Conservation (phyloP, 2,888 invertebrate species). For the Cosmorhoe ocellata region DNA sequence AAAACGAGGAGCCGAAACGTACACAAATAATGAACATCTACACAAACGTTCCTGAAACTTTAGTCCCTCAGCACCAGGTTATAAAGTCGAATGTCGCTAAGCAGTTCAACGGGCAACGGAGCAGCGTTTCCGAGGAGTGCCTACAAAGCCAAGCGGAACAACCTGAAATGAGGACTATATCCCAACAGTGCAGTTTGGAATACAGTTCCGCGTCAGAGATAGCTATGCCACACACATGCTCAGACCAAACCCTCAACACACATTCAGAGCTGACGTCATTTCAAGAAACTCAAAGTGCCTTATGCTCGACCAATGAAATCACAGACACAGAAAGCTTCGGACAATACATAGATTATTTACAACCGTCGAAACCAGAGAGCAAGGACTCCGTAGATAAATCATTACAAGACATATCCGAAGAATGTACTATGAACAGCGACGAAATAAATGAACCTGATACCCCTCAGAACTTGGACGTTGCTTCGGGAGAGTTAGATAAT, state of each 20-base stretch:
- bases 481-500: slow-evolving; percentile 58
- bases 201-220: slow-evolving; percentile 84
- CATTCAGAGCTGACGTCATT: slow-evolving; percentile 75
- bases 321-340: slow-evolving; percentile 79
- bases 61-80: slow-evolving; percentile 83
- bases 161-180: slow-evolving; percentile 84
- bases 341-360: slow-evolving; percentile 74
- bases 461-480: slow-evolving; percentile 48
- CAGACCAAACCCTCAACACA: slow-evolving; percentile 76
- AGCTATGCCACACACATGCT: slow-evolving; percentile 77
- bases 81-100: slow-evolving; percentile 64
- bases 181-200: slow-evolving; percentile 87
- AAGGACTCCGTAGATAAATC: slow-evolving; percentile 68
- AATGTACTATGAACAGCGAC: slow-evolving; percentile 74
- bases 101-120: slow-evolving; percentile 59
- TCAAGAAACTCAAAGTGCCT: slow-evolving; percentile 75
- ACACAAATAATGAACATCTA: slow-evolving; percentile 83
- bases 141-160: slow-evolving; percentile 70
- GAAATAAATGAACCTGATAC: slow-evolving; percentile 63
- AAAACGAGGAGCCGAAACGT: slow-evolving; percentile 63
- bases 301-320: slow-evolving; percentile 77
- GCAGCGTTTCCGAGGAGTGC: slow-evolving; percentile 74
- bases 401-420: slow-evolving; percentile 73
- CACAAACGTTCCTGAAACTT: slow-evolving; percentile 84
- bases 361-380: slow-evolving; percentile 64